Evolutionary conservation across 2,797 vertebrate species (phyloP), one percentile per base, ranked within the genome.

Genomic region (Lithobates pipiens): DNA sequence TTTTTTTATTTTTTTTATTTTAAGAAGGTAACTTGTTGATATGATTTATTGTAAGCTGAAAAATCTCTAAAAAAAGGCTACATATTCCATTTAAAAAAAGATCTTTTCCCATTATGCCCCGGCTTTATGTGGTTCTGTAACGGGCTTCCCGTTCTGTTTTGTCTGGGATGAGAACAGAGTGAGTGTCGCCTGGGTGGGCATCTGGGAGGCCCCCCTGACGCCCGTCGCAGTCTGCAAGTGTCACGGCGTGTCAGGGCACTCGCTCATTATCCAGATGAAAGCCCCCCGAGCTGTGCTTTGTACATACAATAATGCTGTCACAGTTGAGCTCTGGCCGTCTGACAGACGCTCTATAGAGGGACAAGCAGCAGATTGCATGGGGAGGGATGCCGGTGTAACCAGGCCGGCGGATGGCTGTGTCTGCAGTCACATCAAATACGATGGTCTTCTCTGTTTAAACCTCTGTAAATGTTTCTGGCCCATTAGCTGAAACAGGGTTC

Each of bases 301-400:
- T 84, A 75, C 44, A 13, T 42, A n/a, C 68, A 65, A 71, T 77
- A 77, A 61, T 50, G 65, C 82, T 61, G 82, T 63, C 82, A 71
- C 65, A 46, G 67, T 68, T 27, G 34, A 42, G 75, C 65, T 61
- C 1, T 61, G 16, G 44, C 23, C 75, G 10, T 46, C 46, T 63
- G 75, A 44, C 75, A 63, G 75, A 18, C 82, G 63, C n/a, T 39
- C 23, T 65, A 39, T 29, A 46, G 50, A 32, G 57, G 39, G 63
- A 63, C 25, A 32, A 15, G 36, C 36, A 10, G 15, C 32, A 46
- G 65, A 69, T 69, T 67, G 63, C 27, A 36, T 10, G 65, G 67
- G 23, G 50, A 76, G 50, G 54, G 50, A 32, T 25, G 76, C 21
- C n/a, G n/a, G 76, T 1, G n/a, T n/a, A 18, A 39, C 39, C 34